Conservation (phyloP, 1,140 invertebrate genomes). For the Eueides isabella region DNA sequence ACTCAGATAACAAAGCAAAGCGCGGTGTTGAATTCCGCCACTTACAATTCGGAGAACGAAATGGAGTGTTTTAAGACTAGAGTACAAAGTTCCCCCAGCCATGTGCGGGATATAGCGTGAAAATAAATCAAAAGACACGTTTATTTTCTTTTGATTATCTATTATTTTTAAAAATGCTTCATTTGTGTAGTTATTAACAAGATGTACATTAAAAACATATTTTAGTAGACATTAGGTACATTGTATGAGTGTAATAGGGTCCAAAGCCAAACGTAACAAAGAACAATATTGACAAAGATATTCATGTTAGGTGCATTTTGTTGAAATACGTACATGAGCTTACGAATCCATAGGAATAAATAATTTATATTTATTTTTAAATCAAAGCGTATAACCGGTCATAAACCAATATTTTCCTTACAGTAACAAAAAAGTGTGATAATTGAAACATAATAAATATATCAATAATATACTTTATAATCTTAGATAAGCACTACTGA, state of each 20-base stretch:
- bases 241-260: neutral
- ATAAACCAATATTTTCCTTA: conserved; percentile 23
- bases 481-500: conserved; percentile 21
- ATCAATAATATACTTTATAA: neutral
- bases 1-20: too few species aligned
- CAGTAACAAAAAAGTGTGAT: neutral
- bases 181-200: too few species aligned
- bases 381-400: conserved; percentile 12
- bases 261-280: conserved; percentile 8
- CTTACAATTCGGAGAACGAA: too few species aligned
- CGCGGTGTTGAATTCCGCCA: too few species aligned
- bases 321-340: conserved; percentile 15
- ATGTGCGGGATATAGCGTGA: too few species aligned
- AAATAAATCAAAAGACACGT: too few species aligned
- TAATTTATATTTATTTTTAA: conserved; percentile 24
- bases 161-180: too few species aligned
- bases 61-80: too few species aligned
- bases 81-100: too few species aligned
- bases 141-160: too few species aligned
- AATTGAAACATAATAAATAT: conserved; percentile 11
- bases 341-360: conserved; percentile 6
- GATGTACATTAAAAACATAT: neutral
- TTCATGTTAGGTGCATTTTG: neutral
- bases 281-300: neutral
- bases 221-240: too few species aligned